Evolutionary conservation across 2,797 vertebrate genomes (phyloP).

Genomic region (Margarornis squamiger): DNA sequence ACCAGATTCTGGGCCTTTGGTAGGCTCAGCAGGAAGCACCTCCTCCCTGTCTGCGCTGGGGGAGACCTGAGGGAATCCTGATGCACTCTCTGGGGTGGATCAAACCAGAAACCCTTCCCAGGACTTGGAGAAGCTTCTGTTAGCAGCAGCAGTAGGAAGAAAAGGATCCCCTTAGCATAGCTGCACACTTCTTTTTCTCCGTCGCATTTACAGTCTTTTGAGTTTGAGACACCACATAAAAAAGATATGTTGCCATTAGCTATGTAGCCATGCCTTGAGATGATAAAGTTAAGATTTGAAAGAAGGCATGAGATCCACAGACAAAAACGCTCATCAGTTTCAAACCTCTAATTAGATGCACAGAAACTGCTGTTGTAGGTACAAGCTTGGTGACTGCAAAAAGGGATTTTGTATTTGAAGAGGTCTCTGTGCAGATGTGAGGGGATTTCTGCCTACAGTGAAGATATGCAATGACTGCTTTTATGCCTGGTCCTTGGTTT

Average conservation of each 20-base stretch:
- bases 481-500: background rate
- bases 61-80: background rate
- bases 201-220: background rate
- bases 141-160: background rate
- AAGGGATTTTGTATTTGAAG: background rate
- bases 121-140: background rate
- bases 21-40: background rate
- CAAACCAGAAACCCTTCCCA: background rate
- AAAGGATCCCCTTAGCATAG: background rate
- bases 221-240: background rate
- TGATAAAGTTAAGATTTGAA: background rate
- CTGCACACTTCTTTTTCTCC: fast-evolving
- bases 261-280: background rate
- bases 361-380: background rate
- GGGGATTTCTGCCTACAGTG: background rate
- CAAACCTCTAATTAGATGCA: background rate
- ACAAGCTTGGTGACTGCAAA: background rate
- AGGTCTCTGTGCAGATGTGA: background rate
- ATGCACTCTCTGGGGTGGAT: background rate
- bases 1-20: background rate
- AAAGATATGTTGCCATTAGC: background rate
- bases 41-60: background rate
- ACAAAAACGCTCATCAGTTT: background rate
- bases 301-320: background rate
- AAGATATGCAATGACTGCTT: background rate